These are phyloP conservation scores for Xenopus borealis DNA, from an alignment of 2,113 vertebrate species.

Conservation along the genomic window DNA sequence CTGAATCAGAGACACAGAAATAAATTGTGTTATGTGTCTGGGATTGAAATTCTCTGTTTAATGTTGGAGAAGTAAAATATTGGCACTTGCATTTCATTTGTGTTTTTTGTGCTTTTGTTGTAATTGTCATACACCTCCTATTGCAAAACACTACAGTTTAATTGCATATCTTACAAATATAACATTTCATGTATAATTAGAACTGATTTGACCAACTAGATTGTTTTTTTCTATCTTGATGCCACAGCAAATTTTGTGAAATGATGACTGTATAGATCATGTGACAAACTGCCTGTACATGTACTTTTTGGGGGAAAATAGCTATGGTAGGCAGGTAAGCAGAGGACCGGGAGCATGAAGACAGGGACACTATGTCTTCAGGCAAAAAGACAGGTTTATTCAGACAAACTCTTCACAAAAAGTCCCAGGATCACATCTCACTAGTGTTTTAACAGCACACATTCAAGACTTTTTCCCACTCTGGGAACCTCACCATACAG, in stretches of 20 bases:
- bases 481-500: too few species aligned
- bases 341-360: too few species aligned
- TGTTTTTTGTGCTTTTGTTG: not conserved
- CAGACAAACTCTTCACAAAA: too few species aligned
- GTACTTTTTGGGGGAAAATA: too few species aligned
- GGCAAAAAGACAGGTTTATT: too few species aligned
- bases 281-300: too few species aligned
- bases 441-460: too few species aligned
- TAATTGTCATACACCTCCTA: not conserved
- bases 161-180: constrained; percentile 1
- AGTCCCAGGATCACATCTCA: too few species aligned
- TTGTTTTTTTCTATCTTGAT: not conserved
- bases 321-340: too few species aligned
- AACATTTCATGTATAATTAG: not conserved
- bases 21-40: not conserved
- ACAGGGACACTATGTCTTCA: too few species aligned
- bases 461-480: too few species aligned
- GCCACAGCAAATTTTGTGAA: not conserved
- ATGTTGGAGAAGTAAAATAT: not conserved
- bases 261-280: too few species aligned
- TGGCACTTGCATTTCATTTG: not conserved
- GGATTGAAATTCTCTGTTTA: not conserved
- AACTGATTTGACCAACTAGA: not conserved
- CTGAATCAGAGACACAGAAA: not conserved
- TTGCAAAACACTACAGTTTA: not conserved